A percentile compares a stretch with the other conserved stretches of the same genome.
Conservation (phyloP, 2,797 vertebrate species). For the Paedocypris micromegethes region DNA sequence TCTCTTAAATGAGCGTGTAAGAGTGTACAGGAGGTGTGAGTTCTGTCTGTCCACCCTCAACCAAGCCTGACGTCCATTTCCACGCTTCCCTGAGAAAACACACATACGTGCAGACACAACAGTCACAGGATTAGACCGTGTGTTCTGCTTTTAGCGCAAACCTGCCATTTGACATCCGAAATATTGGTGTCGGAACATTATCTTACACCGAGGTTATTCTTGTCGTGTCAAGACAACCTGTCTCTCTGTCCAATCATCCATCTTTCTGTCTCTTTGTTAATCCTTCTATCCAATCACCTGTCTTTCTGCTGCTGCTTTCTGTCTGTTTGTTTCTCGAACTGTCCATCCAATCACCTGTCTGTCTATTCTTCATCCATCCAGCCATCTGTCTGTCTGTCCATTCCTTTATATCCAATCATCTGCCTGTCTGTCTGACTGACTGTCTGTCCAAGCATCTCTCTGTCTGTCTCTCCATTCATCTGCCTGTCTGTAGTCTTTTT, state of each 20-base stretch:
- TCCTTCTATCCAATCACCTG: too few species aligned
- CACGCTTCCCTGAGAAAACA: conserved; percentile 37
- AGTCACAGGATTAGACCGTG: conserved; percentile 35
- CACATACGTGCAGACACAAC: conserved; percentile 31
- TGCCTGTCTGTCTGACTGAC: too few species aligned
- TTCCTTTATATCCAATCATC: too few species aligned
- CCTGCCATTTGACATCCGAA: conserved; percentile 30
- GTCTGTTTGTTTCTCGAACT: too few species aligned
- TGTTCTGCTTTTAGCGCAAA: conserved; percentile 32
- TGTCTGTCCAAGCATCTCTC: too few species aligned
- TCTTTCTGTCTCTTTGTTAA: too few species aligned
- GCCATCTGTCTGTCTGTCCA: too few species aligned
- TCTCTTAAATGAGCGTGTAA: conserved; percentile 12
- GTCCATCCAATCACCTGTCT: too few species aligned
- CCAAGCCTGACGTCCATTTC: conserved; percentile 36
- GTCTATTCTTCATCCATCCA: too few species aligned
- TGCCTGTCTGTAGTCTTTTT: too few species aligned
- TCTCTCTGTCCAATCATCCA: not conserved
- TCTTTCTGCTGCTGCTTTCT: too few species aligned
- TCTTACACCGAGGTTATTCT: conserved; percentile 15
- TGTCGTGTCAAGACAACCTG: conserved; percentile 18
- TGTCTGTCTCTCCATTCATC: too few species aligned
- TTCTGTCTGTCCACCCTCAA: conserved; percentile 39
- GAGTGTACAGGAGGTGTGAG: conserved; percentile 7
- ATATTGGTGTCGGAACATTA: conserved; percentile 32